phyloP scores from a whole-genome alignment of 2,113 vertebrate species.

The Cathartes aura region DNA sequence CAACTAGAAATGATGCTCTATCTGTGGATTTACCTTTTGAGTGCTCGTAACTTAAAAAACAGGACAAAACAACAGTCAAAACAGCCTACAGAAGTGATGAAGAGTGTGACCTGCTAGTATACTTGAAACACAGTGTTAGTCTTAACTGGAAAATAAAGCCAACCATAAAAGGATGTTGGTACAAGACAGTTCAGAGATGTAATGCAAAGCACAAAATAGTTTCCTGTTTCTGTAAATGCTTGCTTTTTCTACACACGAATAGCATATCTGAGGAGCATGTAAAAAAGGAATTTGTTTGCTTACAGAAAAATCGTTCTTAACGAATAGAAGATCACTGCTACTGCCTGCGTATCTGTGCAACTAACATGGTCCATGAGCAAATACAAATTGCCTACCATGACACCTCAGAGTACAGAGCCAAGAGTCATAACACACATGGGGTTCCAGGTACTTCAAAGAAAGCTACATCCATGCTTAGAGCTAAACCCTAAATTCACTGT shows the following conservation, averaged over 20 bases:
- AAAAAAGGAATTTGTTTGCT: not conserved
- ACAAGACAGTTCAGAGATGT: not conserved
- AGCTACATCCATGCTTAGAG: not conserved
- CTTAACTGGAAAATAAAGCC: not conserved
- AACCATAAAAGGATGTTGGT: not conserved
- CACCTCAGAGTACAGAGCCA: not conserved
- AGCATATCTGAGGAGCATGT: not conserved
- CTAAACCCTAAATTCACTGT: not conserved
- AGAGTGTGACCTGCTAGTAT: not conserved
- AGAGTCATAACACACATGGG: fast-evolving
- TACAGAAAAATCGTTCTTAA: not conserved
- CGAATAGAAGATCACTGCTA: not conserved
- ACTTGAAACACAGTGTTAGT: not conserved
- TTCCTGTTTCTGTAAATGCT: not conserved
- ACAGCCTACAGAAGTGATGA: not conserved
- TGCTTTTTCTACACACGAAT: not conserved
- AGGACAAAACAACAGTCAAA: not conserved
- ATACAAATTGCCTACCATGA: not conserved
- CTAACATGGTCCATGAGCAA: not conserved
- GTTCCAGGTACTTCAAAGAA: not conserved
- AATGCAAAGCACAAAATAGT: not conserved
- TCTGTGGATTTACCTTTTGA: not conserved
- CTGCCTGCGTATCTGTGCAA: not conserved
- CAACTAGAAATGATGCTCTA: not conserved
- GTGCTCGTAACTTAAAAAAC: not conserved